A percentile compares a stretch with the other conserved stretches of the same genome.
Evolutionary conservation across 2,888 invertebrate genomes (phyloP).

Genomic region (Thecophora atra): DNA sequence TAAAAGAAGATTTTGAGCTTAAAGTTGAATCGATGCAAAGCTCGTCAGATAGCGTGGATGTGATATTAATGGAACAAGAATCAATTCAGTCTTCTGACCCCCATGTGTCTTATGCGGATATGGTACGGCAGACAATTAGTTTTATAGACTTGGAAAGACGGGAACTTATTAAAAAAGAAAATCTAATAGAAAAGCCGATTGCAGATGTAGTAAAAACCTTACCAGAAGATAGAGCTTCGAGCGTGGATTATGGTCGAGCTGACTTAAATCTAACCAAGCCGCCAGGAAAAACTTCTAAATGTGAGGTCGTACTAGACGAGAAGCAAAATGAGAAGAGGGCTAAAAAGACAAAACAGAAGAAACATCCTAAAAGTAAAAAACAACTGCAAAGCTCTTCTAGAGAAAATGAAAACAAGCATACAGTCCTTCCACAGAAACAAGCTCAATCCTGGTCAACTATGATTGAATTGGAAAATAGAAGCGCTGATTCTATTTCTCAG

Average conservation of each 20-base stretch:
- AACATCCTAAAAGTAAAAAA: background rate
- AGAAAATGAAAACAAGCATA: background rate
- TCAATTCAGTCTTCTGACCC: background rate
- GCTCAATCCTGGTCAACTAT: too few relatives aligned
- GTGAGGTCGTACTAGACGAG: background rate
- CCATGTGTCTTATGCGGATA: slow-evolving; percentile 30
- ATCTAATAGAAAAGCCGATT: too few relatives aligned
- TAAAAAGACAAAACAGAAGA: slow-evolving; percentile 10
- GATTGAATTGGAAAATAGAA: background rate
- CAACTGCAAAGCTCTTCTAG: background rate
- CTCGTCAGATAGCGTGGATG: background rate
- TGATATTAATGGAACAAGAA: background rate
- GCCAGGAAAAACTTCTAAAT: background rate
- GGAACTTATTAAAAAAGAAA: slow-evolving; percentile 30
- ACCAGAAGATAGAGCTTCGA: background rate
- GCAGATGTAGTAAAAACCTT: background rate
- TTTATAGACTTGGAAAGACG: slow-evolving; percentile 51
- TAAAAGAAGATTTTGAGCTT: background rate
- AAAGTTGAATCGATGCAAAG: background rate
- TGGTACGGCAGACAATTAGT: slow-evolving; percentile 43
- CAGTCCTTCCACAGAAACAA: background rate
- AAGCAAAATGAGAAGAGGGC: slow-evolving; percentile 9
- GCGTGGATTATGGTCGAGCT: background rate
- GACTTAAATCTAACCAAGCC: background rate
- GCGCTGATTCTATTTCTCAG: background rate